Conservation (phyloP, 2,113 vertebrate species). For the Seriola rivoliana region DNA sequence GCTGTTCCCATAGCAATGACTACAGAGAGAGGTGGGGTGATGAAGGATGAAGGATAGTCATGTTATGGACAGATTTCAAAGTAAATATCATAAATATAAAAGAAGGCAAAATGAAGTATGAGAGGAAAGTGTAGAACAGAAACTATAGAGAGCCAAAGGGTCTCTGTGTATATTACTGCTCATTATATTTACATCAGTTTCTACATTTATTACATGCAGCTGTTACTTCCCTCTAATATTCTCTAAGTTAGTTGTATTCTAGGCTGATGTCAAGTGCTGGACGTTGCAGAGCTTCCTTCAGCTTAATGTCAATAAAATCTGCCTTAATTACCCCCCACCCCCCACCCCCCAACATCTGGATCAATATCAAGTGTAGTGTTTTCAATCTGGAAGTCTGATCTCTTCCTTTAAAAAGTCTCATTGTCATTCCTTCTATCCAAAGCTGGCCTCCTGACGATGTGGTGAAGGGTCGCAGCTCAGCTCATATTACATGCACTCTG, state of each 20-base stretch:
- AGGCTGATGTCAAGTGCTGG: slow-evolving; percentile 8
- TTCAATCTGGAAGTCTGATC: neutral
- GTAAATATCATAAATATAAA: neutral
- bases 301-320: neutral
- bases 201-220: neutral
- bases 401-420: neutral
- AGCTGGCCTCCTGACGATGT: neutral
- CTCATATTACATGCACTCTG: slow-evolving; percentile 3
- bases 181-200: neutral
- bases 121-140: neutral
- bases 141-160: neutral
- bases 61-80: neutral
- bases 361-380: neutral
- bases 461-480: neutral
- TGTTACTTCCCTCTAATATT: neutral
- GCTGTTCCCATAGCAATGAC: slow-evolving; percentile 92
- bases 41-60: neutral
- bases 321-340: neutral
- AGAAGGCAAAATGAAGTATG: neutral
- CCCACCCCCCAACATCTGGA: too few relatives aligned
- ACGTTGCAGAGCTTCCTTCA: slow-evolving; percentile 9
- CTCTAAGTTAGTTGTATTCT: neutral
- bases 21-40: slow-evolving; percentile 42
- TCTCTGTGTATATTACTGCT: neutral
- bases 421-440: neutral